phyloP scores from a whole-genome alignment of 1,140 invertebrate genomes.

The Temnothorax curvispinosus region DNA sequence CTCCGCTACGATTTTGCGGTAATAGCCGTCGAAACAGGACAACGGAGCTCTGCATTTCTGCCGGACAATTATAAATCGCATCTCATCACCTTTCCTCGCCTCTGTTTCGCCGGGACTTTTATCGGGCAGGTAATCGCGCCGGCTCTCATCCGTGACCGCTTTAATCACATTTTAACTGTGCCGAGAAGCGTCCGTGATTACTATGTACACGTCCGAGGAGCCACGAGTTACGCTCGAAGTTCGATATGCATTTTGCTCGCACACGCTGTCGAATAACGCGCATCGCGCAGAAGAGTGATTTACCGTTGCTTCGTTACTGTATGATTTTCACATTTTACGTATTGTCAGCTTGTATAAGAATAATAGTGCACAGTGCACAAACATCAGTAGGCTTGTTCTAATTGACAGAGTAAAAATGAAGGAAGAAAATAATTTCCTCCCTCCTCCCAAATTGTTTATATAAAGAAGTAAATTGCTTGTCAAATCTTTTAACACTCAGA shows the following conservation, averaged over 20 bases:
- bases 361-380: neutral
- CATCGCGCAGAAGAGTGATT: neutral
- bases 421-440: neutral
- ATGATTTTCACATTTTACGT: neutral
- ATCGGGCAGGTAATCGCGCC: slow-evolving; percentile 40
- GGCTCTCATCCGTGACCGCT: slow-evolving; percentile 56
- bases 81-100: slow-evolving; percentile 59
- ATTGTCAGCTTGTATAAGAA: neutral
- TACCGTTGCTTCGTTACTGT: neutral
- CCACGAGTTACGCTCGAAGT: slow-evolving; percentile 27
- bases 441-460: neutral
- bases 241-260: slow-evolving; percentile 10
- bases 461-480: neutral
- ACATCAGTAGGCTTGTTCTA: neutral
- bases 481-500: neutral
- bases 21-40: slow-evolving; percentile 27
- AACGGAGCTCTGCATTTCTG: slow-evolving; percentile 43
- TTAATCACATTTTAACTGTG: slow-evolving; percentile 60
- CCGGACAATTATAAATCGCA: slow-evolving; percentile 59
- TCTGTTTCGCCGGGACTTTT: slow-evolving; percentile 55
- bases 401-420: neutral
- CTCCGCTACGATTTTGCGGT: slow-evolving; percentile 28
- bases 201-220: slow-evolving; percentile 27
- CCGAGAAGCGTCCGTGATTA: slow-evolving; percentile 38
- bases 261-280: slow-evolving; percentile 31